Percentiles rank a stretch among this genome's conserved stretches.
phyloP scores from a whole-genome alignment of 1,140 invertebrate genomes.

The Drosophila mauritiana region DNA sequence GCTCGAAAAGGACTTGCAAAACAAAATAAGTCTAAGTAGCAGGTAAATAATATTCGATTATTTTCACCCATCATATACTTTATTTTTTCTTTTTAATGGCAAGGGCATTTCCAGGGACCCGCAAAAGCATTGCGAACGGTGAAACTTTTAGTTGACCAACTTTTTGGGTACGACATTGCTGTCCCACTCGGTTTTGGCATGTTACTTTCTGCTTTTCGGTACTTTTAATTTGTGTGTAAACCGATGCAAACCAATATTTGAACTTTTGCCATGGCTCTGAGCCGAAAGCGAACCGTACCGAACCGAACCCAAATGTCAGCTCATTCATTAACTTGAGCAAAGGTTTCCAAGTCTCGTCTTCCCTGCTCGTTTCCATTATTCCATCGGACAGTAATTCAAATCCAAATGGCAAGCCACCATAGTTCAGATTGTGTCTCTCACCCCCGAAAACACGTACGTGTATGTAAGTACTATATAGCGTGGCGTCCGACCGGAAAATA shows the following conservation, averaged over 20 bases:
- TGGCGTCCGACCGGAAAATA: slow-evolving; percentile 20
- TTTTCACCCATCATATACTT: background rate
- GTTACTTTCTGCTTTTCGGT: slow-evolving; percentile 33
- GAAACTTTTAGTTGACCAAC: slow-evolving; percentile 60
- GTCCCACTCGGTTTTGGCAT: slow-evolving; percentile 22
- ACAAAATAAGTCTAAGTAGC: background rate
- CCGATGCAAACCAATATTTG: slow-evolving; percentile 75
- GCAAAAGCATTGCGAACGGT: slow-evolving; percentile 6
- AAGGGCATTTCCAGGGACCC: slow-evolving; percentile 6
- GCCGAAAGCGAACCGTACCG: slow-evolving; percentile 29
- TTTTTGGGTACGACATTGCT: slow-evolving; percentile 44
- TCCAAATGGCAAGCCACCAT: slow-evolving; percentile 57
- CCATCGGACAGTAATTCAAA: slow-evolving; percentile 43
- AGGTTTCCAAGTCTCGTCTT: slow-evolving; percentile 47
- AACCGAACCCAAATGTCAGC: slow-evolving; percentile 66
- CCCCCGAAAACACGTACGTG: background rate
- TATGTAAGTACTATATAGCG: background rate
- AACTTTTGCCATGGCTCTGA: slow-evolving; percentile 63
- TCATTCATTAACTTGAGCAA: slow-evolving; percentile 78
- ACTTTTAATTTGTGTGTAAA: slow-evolving; percentile 78
- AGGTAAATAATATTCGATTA: slow-evolving; percentile 24
- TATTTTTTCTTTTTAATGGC: slow-evolving; percentile 2
- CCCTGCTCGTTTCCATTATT: slow-evolving; percentile 25
- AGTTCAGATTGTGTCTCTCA: slow-evolving; percentile 21
- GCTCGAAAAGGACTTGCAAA: background rate